Base-by-base conservation (phyloP, 2,888 invertebrate species). In the Hesperia comma region DNA sequence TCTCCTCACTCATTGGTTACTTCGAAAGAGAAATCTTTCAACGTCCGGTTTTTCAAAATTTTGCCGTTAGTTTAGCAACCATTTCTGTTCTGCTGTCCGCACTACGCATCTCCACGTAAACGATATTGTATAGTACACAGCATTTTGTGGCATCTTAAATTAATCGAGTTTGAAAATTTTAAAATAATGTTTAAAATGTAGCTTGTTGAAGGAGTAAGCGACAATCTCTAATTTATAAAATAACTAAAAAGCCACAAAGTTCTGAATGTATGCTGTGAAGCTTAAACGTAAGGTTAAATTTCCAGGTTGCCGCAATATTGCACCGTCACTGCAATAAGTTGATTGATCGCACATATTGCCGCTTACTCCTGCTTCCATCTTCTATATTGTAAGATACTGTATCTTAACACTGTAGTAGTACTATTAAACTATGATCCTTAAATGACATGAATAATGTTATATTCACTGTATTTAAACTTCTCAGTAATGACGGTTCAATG, bases 401-500 rank as follows among this genome's bases (percentile, higher is more conserved):
- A 85, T 79, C 78, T 83, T 84, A 88, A 86, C 84, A 89, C 85
- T 81, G 85, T 90, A 89, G 85, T 90, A 88, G 88, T 80, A 84
- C 79, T 88, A 80, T 84, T 85, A 89, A 79, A 88, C 79, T 79
- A 86, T 77, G 79, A 82, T 80, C 84, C 79, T 85, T 82, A 80
- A 84, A 83, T 82, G 79, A 81, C 79, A 77, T 79, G 75, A 83
- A 84, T 83, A 84, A 84, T 83, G 80, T 84, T 84, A 85, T 83
- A 81, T 85, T 86, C 87, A 88, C 85, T 86, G 82, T 85, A 85
- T 86, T 76, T 73, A 76, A 74, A 70, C 72, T 79, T 85, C 82
- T 89, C 85, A 85, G 83, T 89, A 82, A 81, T 78, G 90, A 85
- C 86, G 91, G 83, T 90, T 92, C 92, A 92, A 91, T 92, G 92